A percentile compares a stretch with the other conserved stretches of the same genome.
These are phyloP conservation scores for Druon quercuslanigerum DNA, from an alignment of 1,140 invertebrate species.

Conservation along the genomic window DNA sequence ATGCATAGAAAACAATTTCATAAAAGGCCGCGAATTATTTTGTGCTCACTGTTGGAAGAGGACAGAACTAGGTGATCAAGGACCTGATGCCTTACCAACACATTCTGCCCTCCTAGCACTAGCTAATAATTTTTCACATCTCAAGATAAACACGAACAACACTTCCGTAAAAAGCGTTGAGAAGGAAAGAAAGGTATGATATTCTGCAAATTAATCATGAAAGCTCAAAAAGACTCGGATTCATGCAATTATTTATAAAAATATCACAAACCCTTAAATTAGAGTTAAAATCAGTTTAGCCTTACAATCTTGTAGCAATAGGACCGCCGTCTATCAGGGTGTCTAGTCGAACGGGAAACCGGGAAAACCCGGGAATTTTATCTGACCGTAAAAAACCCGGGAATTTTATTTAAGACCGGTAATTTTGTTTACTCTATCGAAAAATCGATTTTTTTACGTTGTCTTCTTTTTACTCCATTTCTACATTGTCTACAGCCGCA, in stretches of 20 bases:
- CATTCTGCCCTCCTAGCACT: slow-evolving; percentile 80
- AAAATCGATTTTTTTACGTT: too few relatives aligned
- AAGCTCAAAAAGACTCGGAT: background rate
- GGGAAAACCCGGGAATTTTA: too few relatives aligned
- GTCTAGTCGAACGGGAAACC: too few relatives aligned
- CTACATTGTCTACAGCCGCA: too few relatives aligned
- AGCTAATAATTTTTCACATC: slow-evolving; percentile 78
- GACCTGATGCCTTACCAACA: slow-evolving; percentile 81
- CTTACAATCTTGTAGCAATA: background rate
- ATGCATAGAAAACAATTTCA: slow-evolving; percentile 81
- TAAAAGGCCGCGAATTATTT: slow-evolving; percentile 79
- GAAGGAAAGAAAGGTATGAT: slow-evolving; percentile 75
- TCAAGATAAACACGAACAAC: slow-evolving; percentile 75
- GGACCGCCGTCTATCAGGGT: too few relatives aligned
- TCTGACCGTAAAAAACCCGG: too few relatives aligned
- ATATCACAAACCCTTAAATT: slow-evolving; percentile 10
- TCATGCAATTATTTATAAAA: slow-evolving; percentile 7
- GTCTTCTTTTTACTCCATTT: too few relatives aligned
- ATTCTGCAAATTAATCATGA: slow-evolving; percentile 2
- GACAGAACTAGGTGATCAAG: slow-evolving; percentile 79
- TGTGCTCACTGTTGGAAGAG: slow-evolving; percentile 84
- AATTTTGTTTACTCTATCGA: too few relatives aligned
- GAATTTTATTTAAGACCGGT: too few relatives aligned
- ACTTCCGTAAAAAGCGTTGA: slow-evolving; percentile 69
- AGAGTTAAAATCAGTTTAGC: background rate